Conservation (phyloP, 2,797 vertebrate genomes). For the Sebastes hubbsi region DNA sequence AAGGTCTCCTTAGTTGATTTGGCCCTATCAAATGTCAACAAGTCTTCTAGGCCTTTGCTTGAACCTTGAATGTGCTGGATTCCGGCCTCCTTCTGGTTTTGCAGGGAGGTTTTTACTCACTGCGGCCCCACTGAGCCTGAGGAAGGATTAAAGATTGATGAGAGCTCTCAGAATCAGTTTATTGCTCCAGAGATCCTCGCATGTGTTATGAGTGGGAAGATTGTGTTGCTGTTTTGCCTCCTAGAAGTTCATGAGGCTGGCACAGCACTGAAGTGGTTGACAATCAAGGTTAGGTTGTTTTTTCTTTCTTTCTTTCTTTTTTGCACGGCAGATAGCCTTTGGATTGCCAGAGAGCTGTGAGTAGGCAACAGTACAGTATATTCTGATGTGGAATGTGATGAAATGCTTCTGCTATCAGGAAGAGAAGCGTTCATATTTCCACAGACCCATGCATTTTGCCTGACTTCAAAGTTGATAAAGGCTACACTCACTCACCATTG, state of each 20-base stretch:
- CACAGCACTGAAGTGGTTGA: constrained; percentile 64
- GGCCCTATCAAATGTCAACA: constrained; percentile 67
- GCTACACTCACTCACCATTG: constrained; percentile 32
- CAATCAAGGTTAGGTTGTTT: constrained; percentile 73
- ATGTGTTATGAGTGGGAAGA: constrained; percentile 78
- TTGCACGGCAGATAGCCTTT: constrained; percentile 46
- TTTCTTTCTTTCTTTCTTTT: constrained; percentile 6
- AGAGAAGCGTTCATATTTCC: constrained; percentile 50
- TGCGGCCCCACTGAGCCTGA: constrained; percentile 62
- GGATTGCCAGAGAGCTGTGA: constrained; percentile 47
- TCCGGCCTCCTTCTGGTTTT: constrained; percentile 66
- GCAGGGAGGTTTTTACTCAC: constrained; percentile 69
- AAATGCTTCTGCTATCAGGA: constrained; percentile 54
- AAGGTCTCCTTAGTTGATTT: constrained; percentile 63
- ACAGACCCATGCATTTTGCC: constrained; percentile 50
- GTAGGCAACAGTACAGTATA: constrained; percentile 43
- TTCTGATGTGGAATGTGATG: constrained; percentile 65
- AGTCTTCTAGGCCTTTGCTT: constrained; percentile 71
- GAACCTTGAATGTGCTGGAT: constrained; percentile 71
- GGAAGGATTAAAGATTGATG: constrained; percentile 83
- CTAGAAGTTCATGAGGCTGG: constrained; percentile 65
- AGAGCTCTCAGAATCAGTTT: constrained; percentile 80
- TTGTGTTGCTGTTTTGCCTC: constrained; percentile 76
- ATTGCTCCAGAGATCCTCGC: constrained; percentile 79
- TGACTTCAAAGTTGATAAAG: constrained; percentile 58